Conservation (phyloP, 1,140 invertebrate species). For the Latrodectus geometricus region DNA sequence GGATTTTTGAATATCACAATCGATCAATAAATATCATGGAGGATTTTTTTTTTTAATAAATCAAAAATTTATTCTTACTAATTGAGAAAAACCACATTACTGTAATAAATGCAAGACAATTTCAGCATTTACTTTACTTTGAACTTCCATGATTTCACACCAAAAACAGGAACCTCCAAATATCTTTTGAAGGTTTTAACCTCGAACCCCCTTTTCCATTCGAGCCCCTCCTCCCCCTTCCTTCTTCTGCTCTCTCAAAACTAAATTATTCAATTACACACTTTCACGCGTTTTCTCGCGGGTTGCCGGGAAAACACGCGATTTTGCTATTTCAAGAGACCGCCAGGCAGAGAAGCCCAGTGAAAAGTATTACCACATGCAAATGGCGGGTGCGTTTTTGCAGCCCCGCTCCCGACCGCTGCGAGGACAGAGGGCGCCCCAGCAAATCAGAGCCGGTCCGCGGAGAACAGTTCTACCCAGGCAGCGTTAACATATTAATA, state of each 20-base stretch:
- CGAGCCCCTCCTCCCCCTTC: not conserved
- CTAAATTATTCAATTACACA: slow-evolving; percentile 61
- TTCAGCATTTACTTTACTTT: no score
- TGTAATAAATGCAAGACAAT: no score
- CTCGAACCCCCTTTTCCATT: slow-evolving; percentile 7
- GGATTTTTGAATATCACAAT: no score
- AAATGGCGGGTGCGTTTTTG: slow-evolving; percentile 45
- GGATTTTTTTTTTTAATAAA: no score
- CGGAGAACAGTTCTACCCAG: not conserved
- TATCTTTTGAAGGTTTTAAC: not conserved
- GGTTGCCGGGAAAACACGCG: slow-evolving; percentile 42
- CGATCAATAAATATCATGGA: no score
- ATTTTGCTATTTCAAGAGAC: slow-evolving; percentile 58
- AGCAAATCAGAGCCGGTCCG: not conserved
- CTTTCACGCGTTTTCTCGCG: slow-evolving; percentile 58
- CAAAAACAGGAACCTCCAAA: slow-evolving; percentile 25
- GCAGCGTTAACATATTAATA: slow-evolving; percentile 61
- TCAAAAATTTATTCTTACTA: no score
- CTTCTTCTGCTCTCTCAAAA: slow-evolving; percentile 23
- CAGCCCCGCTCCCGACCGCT: not conserved
- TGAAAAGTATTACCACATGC: slow-evolving; percentile 61
- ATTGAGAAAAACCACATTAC: no score
- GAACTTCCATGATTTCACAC: no score
- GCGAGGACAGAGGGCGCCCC: slow-evolving; percentile 4
- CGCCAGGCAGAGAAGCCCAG: not conserved